Evolutionary conservation across 2,797 vertebrate genomes (phyloP), one percentile per base, ranked within the genome.

Genomic region (Atherinosoma microstoma): DNA sequence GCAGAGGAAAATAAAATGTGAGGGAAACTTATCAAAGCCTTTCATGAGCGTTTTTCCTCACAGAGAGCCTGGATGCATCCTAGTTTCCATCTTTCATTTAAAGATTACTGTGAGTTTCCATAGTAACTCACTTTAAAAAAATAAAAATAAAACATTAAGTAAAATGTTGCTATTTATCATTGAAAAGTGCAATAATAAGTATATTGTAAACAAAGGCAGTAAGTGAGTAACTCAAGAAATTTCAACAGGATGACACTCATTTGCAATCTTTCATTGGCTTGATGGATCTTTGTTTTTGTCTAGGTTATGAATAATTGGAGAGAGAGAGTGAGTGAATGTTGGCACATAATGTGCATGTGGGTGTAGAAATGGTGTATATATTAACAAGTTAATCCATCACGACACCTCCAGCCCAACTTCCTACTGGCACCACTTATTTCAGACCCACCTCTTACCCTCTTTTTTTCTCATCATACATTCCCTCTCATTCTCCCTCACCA

Each of bases 391-490:
- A 89, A 90, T 91, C 75, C 79, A 83, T 89, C 82, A 85, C 71
- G 47, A 58, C 35, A 57, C 69, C 75, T 71, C 68, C 60, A 67
- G 62, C 56, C 76, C 34, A 64, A 80, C 84, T 87, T 91, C 87
- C 87, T 89, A 67, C 75, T 90, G 91, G 88, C 86, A 85, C 69
- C 67, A 78, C 80, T 83, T 29, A 68, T 84, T 87, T 88, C 80
- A 86, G 79, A 67, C 40, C 67, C 73, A 84, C 64, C 76, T 73
- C 72, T 81, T 61, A 24, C 42, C 38, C 57, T 79, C 57, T 53
- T 71, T 81, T 76, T 57, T 49, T 24, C 67, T 67, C 65, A 20
- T 64, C 29, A 64, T 79, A 78, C 75, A 67, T 68, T 73, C 56
- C 49, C 70, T 68, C 69, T 66, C 20, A 29, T 35, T 67, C 70